Base-by-base conservation (phyloP, 2,797 vertebrate genomes). In the Eospalax fontanierii region DNA sequence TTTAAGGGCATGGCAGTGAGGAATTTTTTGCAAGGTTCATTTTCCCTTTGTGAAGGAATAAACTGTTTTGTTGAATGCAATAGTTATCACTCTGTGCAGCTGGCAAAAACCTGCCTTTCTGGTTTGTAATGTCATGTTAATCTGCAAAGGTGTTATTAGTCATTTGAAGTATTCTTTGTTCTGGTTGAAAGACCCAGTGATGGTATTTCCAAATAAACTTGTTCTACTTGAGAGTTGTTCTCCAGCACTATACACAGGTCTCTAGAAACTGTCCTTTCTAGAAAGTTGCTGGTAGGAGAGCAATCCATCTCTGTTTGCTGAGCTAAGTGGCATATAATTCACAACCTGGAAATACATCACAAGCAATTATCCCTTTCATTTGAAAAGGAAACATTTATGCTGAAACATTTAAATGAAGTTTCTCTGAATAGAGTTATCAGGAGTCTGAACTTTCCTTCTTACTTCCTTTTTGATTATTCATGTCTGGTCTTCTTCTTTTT, bases 81-180 rank as follows among this genome's bases (percentile, higher is more conserved):
- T 97, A 95, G 80, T 92, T 98, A 95, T 96, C 86, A 71, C 97
- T 97, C 98, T 98, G 65, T 97, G 94, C 73, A 97, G 79, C 94
- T 71, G 94, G 95, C 94, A 89, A 76, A 98, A 98, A 98, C 98
- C 97, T 98, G 98, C 96, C 96, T 97, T 98, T 98, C 98, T 97
- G 97, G 98, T 98, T 98, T 98, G 91, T 78, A 87, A 95, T 97
- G 82, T 96, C 68, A n/a, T 96, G 94, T 94, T 98, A 97, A 97
- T 96, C 95, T 95, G 90, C 95, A 97, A 97, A 97, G 97, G 95
- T 96, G 38, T 97, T 98, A 97, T 98, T 98, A 98, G 92, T 98
- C 97, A 97, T 95, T 97, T 12, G 59, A 97, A 96, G 91, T 97
- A 98, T 97, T 97, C 97, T 98, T 98, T 98, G 98, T 98, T 98